These are phyloP conservation scores for Anthoptus insignis DNA, from an alignment of 2,888 invertebrate species.

Conservation along the genomic window DNA sequence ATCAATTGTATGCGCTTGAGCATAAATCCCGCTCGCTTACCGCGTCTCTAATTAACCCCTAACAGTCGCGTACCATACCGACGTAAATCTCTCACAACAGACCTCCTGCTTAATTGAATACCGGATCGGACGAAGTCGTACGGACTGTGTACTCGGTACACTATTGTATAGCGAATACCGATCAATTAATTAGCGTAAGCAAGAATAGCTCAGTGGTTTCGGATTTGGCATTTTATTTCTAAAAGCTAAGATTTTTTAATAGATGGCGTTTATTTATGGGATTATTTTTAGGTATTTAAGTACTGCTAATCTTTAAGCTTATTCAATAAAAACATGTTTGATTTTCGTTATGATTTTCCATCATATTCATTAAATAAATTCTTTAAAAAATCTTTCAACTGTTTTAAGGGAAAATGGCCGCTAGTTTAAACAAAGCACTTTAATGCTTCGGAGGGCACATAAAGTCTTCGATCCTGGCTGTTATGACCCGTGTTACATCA, in stretches of 20 bases:
- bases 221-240: background rate
- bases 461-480: too few relatives aligned
- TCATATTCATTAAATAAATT: too few relatives aligned
- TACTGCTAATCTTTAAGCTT: too few relatives aligned
- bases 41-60: constrained; percentile 81
- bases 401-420: too few relatives aligned
- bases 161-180: background rate
- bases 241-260: background rate
- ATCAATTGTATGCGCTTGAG: constrained; percentile 70
- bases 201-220: background rate
- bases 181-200: constrained; percentile 15
- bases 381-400: too few relatives aligned
- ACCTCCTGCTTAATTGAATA: constrained; percentile 27
- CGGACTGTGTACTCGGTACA: background rate
- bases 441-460: too few relatives aligned
- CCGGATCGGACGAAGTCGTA: constrained; percentile 16
- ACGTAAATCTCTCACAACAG: constrained; percentile 70
- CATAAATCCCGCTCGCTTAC: constrained; percentile 73
- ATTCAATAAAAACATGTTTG: too few relatives aligned
- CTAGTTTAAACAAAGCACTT: too few relatives aligned
- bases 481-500: too few relatives aligned
- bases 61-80: constrained; percentile 61
- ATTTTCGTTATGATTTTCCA: too few relatives aligned
- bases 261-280: too few relatives aligned
- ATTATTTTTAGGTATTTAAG: too few relatives aligned